phyloP scores from a whole-genome alignment of 2,113 vertebrate species.

The Oncorhynchus keta region DNA sequence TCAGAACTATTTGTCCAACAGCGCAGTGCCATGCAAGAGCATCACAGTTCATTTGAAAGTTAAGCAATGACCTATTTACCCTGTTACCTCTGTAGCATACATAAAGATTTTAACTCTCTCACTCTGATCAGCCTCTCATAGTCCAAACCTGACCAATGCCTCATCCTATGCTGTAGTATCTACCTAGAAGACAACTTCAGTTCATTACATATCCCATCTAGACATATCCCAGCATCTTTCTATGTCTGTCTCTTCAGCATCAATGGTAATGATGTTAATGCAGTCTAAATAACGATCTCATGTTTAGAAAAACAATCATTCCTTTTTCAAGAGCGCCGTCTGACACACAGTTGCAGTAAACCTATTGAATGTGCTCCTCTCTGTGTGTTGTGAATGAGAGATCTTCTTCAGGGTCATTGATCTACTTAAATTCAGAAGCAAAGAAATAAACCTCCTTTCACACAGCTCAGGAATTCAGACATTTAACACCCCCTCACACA shows the following conservation, averaged over 20 bases:
- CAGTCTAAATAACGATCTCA: conserved; percentile 68
- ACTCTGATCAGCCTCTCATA: conserved; percentile 45
- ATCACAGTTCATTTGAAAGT: no score
- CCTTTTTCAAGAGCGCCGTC: conserved; percentile 63
- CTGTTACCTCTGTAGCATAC: conserved; percentile 31
- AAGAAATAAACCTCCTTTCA: no score
- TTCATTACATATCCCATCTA: not conserved
- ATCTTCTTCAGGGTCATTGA: no score
- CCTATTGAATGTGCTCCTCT: no score
- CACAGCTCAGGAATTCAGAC: no score
- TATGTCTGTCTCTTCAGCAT: not conserved
- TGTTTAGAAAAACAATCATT: conserved; percentile 58
- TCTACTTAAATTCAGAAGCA: no score
- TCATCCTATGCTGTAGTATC: conserved; percentile 31
- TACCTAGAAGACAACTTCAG: not conserved
- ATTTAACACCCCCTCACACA: no score
- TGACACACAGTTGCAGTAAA: conserved; percentile 65
- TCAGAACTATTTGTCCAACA: conserved; percentile 74
- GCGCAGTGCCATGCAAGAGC: conserved; percentile 38
- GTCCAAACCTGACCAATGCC: conserved; percentile 37
- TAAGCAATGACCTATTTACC: conserved; percentile 55
- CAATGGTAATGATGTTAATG: not conserved
- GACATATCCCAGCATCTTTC: not conserved
- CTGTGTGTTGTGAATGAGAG: no score
- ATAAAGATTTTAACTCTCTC: conserved; percentile 31